Evolutionary conservation across 2,888 invertebrate species (phyloP).

Genomic region (Volucella bombylans): DNA sequence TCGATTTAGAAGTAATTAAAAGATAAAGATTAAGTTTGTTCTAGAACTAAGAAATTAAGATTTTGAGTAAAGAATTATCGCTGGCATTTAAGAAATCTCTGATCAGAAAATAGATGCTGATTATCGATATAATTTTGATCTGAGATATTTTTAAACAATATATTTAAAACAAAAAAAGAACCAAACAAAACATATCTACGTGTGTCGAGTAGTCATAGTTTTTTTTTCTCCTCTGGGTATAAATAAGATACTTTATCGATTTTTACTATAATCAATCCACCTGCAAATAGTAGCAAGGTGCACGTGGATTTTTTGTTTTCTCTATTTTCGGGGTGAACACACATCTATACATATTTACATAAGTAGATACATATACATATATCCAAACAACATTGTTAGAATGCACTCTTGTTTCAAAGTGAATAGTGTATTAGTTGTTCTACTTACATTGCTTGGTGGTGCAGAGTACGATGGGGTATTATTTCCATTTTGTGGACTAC

Average conservation of each 20-base stretch:
- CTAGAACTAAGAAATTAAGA: slow-evolving; percentile 1
- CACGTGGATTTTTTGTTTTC: slow-evolving; percentile 48
- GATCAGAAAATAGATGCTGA: background rate
- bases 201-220: no score
- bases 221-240: background rate
- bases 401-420: slow-evolving; percentile 51
- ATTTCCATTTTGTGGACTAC: slow-evolving; percentile 81
- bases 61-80: background rate
- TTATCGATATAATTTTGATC: no score
- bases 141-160: no score
- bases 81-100: slow-evolving; percentile 13
- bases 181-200: no score
- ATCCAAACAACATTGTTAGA: slow-evolving; percentile 62
- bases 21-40: slow-evolving; percentile 1
- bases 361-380: slow-evolving; percentile 10
- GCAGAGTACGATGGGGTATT: slow-evolving; percentile 76
- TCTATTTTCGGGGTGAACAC: slow-evolving; percentile 32
- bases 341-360: slow-evolving; percentile 38
- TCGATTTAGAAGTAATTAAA: background rate
- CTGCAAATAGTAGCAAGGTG: slow-evolving; percentile 49
- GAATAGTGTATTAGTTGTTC: slow-evolving; percentile 25
- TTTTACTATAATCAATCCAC: slow-evolving; percentile 42
- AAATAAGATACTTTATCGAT: slow-evolving; percentile 7
- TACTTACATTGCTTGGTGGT: slow-evolving; percentile 80
- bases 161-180: no score